A percentile compares a stretch with the other conserved stretches of the same genome.
phyloP scores from a whole-genome alignment of 2,888 invertebrate genomes.

The Epistrophe grossulariae region DNA sequence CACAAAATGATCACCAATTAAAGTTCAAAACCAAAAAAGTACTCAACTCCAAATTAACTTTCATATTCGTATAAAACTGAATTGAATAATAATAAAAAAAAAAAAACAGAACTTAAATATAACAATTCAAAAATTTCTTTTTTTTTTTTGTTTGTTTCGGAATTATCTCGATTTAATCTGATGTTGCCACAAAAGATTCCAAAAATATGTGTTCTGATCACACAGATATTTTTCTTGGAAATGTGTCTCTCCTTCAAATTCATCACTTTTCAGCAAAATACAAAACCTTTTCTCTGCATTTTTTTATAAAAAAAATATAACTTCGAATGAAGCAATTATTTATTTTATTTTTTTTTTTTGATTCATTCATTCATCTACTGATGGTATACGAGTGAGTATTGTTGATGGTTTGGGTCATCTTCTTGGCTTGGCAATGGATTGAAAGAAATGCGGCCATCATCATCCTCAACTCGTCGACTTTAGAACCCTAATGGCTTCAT shows the following conservation, averaged over 20 bases:
- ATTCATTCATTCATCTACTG: constrained; percentile 5
- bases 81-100: not conserved
- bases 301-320: not conserved
- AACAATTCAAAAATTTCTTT: not conserved
- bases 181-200: constrained; percentile 6
- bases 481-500: constrained; percentile 67
- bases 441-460: constrained; percentile 22
- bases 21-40: constrained; percentile 28
- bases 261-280: constrained; percentile 51
- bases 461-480: constrained; percentile 3
- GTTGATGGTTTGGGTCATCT: constrained; percentile 28
- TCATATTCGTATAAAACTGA: not conserved
- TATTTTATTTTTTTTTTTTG: not conserved
- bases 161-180: constrained; percentile 64
- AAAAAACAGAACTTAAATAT: not conserved
- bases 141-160: not conserved
- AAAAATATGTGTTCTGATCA: constrained; percentile 24
- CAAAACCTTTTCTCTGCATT: constrained; percentile 37
- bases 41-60: constrained; percentile 31
- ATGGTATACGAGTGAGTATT: not conserved
- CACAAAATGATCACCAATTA: constrained; percentile 60
- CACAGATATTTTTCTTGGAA: constrained; percentile 52
- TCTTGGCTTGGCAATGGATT: not conserved
- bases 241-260: constrained; percentile 49
- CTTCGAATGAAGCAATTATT: constrained; percentile 73